Percentiles rank a stretch among this genome's conserved stretches.
phyloP scores from a whole-genome alignment of 1,140 invertebrate genomes.

The Trinorchestia longiramus region DNA sequence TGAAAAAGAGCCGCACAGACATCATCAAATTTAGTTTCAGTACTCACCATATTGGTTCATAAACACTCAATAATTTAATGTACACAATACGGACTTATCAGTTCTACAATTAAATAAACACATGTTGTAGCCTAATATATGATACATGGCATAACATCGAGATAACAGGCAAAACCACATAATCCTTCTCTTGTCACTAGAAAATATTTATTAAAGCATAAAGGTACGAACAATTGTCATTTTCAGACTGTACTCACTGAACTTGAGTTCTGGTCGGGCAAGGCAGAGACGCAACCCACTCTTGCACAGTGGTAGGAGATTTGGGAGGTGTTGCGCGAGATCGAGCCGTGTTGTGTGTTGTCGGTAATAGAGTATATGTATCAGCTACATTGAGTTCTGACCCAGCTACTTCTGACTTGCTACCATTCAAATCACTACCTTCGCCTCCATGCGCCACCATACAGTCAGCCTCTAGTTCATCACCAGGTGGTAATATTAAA shows the following conservation, averaged over 20 bases:
- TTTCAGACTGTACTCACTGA: background rate
- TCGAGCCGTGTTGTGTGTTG: background rate
- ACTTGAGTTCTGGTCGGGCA: background rate
- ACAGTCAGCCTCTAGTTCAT: constrained; percentile 25
- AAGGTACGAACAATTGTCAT: background rate
- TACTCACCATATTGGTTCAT: too few relatives aligned
- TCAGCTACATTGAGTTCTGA: background rate
- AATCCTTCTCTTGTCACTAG: background rate
- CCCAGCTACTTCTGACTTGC: background rate
- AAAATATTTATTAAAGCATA: background rate
- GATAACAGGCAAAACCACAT: background rate
- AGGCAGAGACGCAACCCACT: constrained; percentile 53
- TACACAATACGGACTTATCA: background rate
- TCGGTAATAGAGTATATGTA: background rate
- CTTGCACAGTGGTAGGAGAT: constrained; percentile 55
- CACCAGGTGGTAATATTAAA: background rate
- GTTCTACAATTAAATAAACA: background rate
- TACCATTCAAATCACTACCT: background rate
- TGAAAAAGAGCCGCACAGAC: too few relatives aligned
- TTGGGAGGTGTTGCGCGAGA: constrained; percentile 34
- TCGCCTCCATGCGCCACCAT: background rate
- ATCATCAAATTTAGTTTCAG: too few relatives aligned
- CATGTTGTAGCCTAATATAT: background rate
- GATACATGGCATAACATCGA: background rate
- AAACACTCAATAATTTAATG: background rate